Base-by-base conservation (phyloP, 2,113 vertebrate species). In the Emydura subglobosa region DNA sequence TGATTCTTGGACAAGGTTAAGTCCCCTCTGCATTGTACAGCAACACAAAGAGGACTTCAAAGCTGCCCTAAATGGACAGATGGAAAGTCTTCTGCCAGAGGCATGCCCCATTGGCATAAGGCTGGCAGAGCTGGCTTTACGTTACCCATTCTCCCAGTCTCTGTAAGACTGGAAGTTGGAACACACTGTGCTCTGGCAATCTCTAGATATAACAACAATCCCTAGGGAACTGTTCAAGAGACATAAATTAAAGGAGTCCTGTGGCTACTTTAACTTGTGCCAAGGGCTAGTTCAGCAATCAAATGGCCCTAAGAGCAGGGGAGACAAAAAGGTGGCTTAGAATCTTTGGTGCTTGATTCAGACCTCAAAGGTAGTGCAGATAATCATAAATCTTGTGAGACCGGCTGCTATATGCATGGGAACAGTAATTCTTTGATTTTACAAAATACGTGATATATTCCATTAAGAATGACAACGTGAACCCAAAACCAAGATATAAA, bases 101-200 rank as follows among this genome's bases (percentile, higher is more conserved):
- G 1, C 6, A 24, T 44, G 89, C 34, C 3, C 34, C 39, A 39
- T 50, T 17, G 88, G 24, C 7, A 80, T 27, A 79, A 7, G 0
- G 12, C 53, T 76, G 68, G 10, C 34, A 57, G 0, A 80, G 42
- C 21, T n/a, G 68, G 21, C 5, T 72, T 72, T 49, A 85, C 9
- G 54, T 79, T 88, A 82, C 4, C 9, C 65, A 39, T 1, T 0
- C 55, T 2, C 12, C 29, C 81, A 9, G 22, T 7, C 2, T 0
- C 47, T 80, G 49, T 13, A 78, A 47, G 39, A 42, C 10, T 42
- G 4, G n/a, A 74, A 42, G 68, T 74, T 44, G 42, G 42, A 76
- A 39, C 39, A 76, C 39, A 76, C 72, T 76, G 42, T 76, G 72
- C 11, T 76, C 12, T 76, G n/a, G 72, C 65, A 76, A 44, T 42